A percentile compares a stretch with the other conserved stretches of the same genome.
These are phyloP conservation scores for Paralinhomoeus sp. DNA, from an alignment of 2,888 invertebrate genomes.

Conservation along the genomic window DNA sequence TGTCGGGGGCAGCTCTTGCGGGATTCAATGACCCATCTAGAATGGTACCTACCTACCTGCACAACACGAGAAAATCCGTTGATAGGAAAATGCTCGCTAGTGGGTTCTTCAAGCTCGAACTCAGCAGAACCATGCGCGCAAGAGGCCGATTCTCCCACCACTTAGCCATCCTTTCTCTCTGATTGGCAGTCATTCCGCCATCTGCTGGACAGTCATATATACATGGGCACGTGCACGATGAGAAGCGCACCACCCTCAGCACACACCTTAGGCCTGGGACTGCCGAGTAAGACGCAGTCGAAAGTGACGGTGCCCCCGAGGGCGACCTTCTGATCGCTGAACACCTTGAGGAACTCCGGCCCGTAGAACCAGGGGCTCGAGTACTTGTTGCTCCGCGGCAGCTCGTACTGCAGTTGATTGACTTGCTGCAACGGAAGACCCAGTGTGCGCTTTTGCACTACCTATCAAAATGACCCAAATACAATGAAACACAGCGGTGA, in stretches of 20 bases:
- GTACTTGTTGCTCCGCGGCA: slow-evolving; percentile 23
- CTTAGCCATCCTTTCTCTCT: too few species aligned
- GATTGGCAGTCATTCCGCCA: too few species aligned
- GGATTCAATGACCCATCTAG: not conserved
- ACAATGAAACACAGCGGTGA: too few species aligned
- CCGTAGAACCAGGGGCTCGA: slow-evolving; percentile 22
- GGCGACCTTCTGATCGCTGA: not conserved
- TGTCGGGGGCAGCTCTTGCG: slow-evolving; percentile 16
- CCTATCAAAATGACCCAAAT: too few species aligned
- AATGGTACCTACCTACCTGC: too few species aligned
- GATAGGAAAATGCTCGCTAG: too few species aligned
- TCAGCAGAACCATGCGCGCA: too few species aligned
- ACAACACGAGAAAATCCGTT: too few species aligned
- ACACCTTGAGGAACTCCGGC: slow-evolving; percentile 20
- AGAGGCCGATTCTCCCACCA: too few species aligned
- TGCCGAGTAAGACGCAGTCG: slow-evolving; percentile 21
- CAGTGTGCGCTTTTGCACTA: too few species aligned
- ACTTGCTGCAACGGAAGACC: slow-evolving; percentile 22
- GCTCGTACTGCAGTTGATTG: slow-evolving; percentile 22
- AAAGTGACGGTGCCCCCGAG: slow-evolving; percentile 16
- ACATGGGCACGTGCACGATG: not conserved
- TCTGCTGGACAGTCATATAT: not conserved
- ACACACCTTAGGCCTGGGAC: slow-evolving; percentile 18
- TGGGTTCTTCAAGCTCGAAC: too few species aligned
- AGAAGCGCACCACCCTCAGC: not conserved